Evolutionary conservation across 53 echinoderm and acorn worm species (phyloP), one percentile per base, ranked within the genome.

Genomic region (Mesocentrotus franciscanus): DNA sequence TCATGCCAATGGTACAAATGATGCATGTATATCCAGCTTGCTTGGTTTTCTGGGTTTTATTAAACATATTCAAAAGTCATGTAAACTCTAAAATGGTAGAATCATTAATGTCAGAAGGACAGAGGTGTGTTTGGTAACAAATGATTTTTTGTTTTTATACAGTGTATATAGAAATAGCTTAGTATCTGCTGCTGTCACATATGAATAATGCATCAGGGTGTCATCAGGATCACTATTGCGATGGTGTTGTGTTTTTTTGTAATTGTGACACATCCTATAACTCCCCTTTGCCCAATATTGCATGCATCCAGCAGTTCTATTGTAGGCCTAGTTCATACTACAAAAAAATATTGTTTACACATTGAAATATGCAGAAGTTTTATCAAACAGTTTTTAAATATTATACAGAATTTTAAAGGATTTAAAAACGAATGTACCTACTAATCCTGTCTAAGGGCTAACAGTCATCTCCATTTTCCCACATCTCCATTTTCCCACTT

Each of bases 381-480:
- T 66, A 20, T 66, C 66, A 18, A 66, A 20, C 24, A 66, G 2
- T 22, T 8, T 68, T 5, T 4, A 26, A 68, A 24, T 24, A 5
- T 68, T 68, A 24, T 20, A 49, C 49, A 68, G 68, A 68, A 22
- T 26, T 68, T 0, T 5, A 68, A 68, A 24, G 9, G 22, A 26
- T 68, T 68, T 8, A 4, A 4, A 68, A 22, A 68, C 68, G 5
- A 24, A 26, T 20, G 33, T 30, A 33, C 76, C 76, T 12, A 1
- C 76, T 76, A 33, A 76, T 33, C 20, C 17, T 64, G 15, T 16
- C 64, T 64, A 33, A 3, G 15, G 33, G 15, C 30, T 76, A 76
- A 76, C 76, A 76, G 76, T 81, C 81, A 81, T 87, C 29, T 87
- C 27, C 87, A 87, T 87, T 33, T 57, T 58, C 27, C 87, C 24